Conservation (phyloP, 2,113 vertebrate species). For the Sula dactylatra region DNA sequence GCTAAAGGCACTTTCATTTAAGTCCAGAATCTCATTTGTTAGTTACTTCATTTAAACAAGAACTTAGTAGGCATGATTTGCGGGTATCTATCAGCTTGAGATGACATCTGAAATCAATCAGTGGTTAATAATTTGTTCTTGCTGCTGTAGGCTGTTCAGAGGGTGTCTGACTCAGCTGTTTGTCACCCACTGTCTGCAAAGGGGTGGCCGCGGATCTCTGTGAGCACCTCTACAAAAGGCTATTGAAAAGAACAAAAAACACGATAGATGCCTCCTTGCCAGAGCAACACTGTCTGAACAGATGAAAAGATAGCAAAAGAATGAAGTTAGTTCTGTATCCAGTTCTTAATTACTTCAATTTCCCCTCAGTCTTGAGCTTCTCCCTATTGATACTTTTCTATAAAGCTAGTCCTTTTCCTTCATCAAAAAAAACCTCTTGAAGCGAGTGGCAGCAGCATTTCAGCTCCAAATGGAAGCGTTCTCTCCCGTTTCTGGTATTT, state of each 20-base stretch:
- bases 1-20: neutral
- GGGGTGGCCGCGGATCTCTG: neutral
- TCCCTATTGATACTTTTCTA: neutral
- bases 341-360: neutral
- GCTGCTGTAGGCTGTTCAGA: neutral
- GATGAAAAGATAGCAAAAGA: neutral
- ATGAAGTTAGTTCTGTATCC: neutral
- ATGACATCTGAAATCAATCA: neutral
- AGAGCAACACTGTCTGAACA: neutral
- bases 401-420: neutral
- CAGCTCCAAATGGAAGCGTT: neutral
- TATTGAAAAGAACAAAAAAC: neutral
- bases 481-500: neutral
- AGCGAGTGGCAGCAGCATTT: neutral
- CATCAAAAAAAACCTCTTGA: neutral
- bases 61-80: neutral
- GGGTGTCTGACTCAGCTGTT: neutral
- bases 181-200: neutral
- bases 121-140: neutral
- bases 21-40: neutral
- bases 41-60: neutral
- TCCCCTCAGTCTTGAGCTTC: neutral
- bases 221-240: neutral
- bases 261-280: neutral
- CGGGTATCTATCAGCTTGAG: neutral